Base-by-base conservation (phyloP, 1,140 invertebrate genomes). In the Meteorus sp. region DNA sequence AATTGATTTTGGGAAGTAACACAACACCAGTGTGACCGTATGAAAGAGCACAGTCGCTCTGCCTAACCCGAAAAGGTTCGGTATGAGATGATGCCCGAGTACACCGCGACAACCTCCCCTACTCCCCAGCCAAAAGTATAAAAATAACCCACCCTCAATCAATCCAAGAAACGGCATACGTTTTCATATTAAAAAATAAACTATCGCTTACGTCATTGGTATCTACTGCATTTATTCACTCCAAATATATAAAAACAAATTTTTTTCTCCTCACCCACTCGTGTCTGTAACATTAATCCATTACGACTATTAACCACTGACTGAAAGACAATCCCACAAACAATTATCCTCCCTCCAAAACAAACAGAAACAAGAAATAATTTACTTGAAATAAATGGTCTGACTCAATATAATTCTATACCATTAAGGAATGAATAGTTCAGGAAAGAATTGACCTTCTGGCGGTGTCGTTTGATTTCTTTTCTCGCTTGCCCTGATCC, bases 11-110 rank as follows among this genome's bases (percentile, higher is more conserved):
- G 41, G 22, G 19, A 45, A 63, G 76, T 79, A 77, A 78, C 70
- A 60, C 59, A 73, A 77, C 67, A 78, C 75, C 73, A 64, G 27
- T 47, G 19, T 35, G 52, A 61, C 56, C 61, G 50, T 65, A 51
- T 31, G 11, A 31, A 47, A 27, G 55, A 27, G 59, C 39, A 50
- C 58, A 63, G 60, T 57, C 3, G 59, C 51, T 66, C 62, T 63
- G 69, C 68, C 67, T 77, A 73, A 74, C 76, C 75, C 74, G 74
- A 79, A 79, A 79, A 73, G 76, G 77, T 70, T 67, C 70, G 75
- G 62, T 55, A n/a, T n/a, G n/a, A n/a, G 55, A 11, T 59, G 39
- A n/a, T 50, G 31, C 51, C 17, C 59, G 57, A 62, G 58, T 56
- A 60, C 33, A 33, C 44, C 7, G 8, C 44, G 45, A 55, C 56